phyloP scores from a whole-genome alignment of 2,888 invertebrate genomes.

The Drosophila subquinaria region DNA sequence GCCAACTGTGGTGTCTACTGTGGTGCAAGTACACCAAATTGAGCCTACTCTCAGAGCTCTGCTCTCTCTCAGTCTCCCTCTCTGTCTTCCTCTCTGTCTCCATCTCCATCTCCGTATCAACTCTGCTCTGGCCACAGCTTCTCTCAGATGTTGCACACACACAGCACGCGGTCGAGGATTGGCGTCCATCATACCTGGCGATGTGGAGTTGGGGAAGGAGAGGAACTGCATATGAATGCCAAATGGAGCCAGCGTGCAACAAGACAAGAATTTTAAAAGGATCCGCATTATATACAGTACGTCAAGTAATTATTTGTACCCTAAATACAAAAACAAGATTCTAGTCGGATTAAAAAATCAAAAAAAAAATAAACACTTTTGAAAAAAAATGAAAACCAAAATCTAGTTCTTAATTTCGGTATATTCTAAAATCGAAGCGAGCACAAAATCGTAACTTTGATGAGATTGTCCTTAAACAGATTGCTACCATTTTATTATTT shows the following conservation, averaged over 20 bases:
- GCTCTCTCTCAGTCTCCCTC: constrained; percentile 1
- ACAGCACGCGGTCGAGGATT: constrained; percentile 62
- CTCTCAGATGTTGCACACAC: constrained; percentile 47
- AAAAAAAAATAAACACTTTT: too few species aligned
- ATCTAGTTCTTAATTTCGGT: too few species aligned
- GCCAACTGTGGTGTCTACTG: neutral
- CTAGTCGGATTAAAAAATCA: neutral
- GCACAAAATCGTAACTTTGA: too few species aligned
- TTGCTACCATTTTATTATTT: too few species aligned
- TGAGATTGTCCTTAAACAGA: too few species aligned
- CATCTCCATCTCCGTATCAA: neutral
- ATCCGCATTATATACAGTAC: constrained; percentile 27
- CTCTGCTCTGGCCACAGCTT: constrained; percentile 17
- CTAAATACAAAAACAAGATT: neutral
- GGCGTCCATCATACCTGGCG: constrained; percentile 26
- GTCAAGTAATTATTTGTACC: neutral
- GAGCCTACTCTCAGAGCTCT: constrained; percentile 15
- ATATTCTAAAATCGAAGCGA: too few species aligned
- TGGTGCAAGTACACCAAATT: constrained; percentile 11
- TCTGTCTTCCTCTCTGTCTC: neutral
- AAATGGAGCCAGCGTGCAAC: constrained; percentile 46
- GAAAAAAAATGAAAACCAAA: too few species aligned
- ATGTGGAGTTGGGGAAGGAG: neutral
- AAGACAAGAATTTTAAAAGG: constrained; percentile 79
- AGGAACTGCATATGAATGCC: constrained; percentile 53